Evolutionary conservation across 2,888 invertebrate genomes (phyloP), one percentile per base, ranked within the genome.

Genomic region (Eupeodes latifasciatus): DNA sequence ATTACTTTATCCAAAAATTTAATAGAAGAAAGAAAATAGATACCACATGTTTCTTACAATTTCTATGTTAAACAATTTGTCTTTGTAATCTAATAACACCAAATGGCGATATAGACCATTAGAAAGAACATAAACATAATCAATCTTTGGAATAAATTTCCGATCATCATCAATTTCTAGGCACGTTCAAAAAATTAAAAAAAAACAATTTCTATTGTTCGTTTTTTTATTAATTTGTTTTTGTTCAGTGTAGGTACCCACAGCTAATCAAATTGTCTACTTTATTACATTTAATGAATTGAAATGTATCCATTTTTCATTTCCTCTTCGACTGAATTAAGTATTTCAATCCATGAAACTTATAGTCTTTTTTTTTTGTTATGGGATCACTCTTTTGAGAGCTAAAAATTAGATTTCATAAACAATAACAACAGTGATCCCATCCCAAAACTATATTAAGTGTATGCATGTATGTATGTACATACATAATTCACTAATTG

Each of bases 401-500:
- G 47, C 19, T 66, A 5, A 69, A 36, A 51, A 53, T 11, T 55
- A 19, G 51, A 76, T 64, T 69, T 69, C 51, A 36, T 51, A 59
- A 57, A 34, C 57, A 81, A 85, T 69, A 77, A 85, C 59, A 77
- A 53, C 62, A n/a, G 5, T 40, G 27, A 27, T 27, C 27, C 27
- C 27, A 40, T 69, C 75, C 79, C 61, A 53, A 72, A n/a, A 59
- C 76, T 44, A 40, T 7, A 40, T 9, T 40, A 40, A 40, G 40
- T 40, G 40, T 40, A 40, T 40, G 40, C 5, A 40, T 40, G 5
- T 40, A 7, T 5, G 40, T 40, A 4, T 40, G 6, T 1, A 40
- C 40, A 40, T 40, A 40, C 40, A 40, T 40, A 49, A 57, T 74
- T 66, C 62, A 69, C 81, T 85, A 85, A 80, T 80, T 76, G 80